These are phyloP conservation scores for Chrysolina oricalcia DNA, from an alignment of 2,888 invertebrate genomes.

Conservation along the genomic window DNA sequence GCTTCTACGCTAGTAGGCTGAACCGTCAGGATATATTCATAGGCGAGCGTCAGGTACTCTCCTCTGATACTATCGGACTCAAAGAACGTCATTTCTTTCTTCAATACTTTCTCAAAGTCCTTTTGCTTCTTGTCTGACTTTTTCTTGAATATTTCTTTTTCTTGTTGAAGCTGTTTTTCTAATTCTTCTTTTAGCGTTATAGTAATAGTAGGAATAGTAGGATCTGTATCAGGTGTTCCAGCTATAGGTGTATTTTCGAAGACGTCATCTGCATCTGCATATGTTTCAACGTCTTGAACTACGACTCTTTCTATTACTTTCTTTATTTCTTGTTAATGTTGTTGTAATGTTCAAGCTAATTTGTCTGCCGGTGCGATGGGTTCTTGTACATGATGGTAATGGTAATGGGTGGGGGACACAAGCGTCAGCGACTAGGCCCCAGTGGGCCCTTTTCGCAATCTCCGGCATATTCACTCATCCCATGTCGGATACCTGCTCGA, in stretches of 20 bases:
- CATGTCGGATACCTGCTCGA: no score
- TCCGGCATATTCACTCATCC: no score
- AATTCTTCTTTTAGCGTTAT: background rate
- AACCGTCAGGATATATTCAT: no score
- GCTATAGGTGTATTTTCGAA: slow-evolving; percentile 1
- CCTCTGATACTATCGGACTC: no score
- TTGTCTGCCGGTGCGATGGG: background rate
- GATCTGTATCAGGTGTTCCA: slow-evolving; percentile 11
- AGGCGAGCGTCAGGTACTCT: background rate
- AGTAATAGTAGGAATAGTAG: no score
- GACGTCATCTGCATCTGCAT: background rate
- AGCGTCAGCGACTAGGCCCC: no score
- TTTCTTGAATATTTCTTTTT: slow-evolving; percentile 24
- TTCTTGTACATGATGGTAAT: no score
- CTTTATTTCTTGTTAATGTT: slow-evolving; percentile 12
- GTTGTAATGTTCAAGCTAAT: slow-evolving; percentile 11
- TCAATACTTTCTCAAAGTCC: slow-evolving; percentile 13
- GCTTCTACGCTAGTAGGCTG: no score
- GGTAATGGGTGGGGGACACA: no score
- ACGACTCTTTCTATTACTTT: slow-evolving; percentile 15
- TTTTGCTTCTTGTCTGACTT: slow-evolving; percentile 20
- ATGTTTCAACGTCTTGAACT: slow-evolving; percentile 3
- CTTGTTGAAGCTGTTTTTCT: slow-evolving; percentile 24
- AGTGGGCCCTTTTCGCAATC: no score
- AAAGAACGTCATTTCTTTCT: background rate